A percentile compares a stretch with the other conserved stretches of the same genome.
Evolutionary conservation across 2,113 vertebrate species (phyloP).

Genomic region (Nycticryphes semicollaris): DNA sequence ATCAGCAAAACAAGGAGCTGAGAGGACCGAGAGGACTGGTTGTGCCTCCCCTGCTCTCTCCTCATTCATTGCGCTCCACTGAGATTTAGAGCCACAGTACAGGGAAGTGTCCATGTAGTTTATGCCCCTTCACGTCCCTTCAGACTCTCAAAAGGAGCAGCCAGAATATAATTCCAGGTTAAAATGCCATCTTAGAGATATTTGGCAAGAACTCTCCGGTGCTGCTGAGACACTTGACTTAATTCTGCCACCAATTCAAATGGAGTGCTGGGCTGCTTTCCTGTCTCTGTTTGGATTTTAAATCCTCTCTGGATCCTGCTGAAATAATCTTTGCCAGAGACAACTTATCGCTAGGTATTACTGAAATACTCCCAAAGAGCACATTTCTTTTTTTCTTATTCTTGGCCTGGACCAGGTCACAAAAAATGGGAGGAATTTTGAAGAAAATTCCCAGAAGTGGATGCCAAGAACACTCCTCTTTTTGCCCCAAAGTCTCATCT

Average conservation of each 20-base stretch:
- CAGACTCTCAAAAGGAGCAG: neutral
- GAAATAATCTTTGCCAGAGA: conserved; percentile 59
- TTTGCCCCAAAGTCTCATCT: neutral
- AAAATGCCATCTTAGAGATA: neutral
- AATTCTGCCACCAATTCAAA: conserved; percentile 17
- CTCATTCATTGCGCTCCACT: neutral
- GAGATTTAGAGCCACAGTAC: neutral
- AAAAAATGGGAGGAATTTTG: conserved; percentile 51
- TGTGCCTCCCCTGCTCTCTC: neutral
- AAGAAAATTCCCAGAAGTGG: conserved; percentile 29
- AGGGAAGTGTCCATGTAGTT: neutral
- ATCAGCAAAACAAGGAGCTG: neutral
- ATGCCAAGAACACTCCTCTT: neutral
- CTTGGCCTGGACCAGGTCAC: conserved; percentile 20
- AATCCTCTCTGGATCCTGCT: conserved; percentile 39
- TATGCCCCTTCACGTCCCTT: neutral
- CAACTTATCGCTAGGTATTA: conserved; percentile 53
- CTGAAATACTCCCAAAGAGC: conserved; percentile 49
- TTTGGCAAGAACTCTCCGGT: neutral
- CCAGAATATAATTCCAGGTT: neutral
- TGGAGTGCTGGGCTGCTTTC: conserved; percentile 7
- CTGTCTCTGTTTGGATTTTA: conserved; percentile 34
- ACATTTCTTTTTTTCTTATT: conserved; percentile 59
- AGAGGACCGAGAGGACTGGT: neutral
- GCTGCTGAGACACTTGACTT: conserved; percentile 3